These are phyloP conservation scores for Limnodromus scolopaceus DNA, from an alignment of 2,797 vertebrate species.

Conservation along the genomic window DNA sequence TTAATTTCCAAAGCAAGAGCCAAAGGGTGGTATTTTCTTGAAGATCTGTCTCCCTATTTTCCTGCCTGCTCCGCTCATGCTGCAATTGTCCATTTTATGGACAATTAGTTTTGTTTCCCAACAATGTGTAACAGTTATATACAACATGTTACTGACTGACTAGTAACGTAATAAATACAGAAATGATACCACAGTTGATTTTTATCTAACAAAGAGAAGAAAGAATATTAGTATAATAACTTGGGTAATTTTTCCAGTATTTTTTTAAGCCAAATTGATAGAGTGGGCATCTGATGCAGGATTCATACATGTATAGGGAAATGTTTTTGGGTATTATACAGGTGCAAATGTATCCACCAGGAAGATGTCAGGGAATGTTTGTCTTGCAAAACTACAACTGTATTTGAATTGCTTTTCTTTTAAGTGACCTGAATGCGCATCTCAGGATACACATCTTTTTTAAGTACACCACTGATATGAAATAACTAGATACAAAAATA, in stretches of 20 bases:
- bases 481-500: not conserved
- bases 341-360: not conserved
- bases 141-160: not conserved
- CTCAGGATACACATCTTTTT: not conserved
- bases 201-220: not conserved
- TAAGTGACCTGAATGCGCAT: not conserved
- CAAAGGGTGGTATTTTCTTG: not conserved
- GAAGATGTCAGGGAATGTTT: not conserved
- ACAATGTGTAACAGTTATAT: not conserved
- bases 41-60: not conserved
- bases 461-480: not conserved
- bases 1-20: not conserved
- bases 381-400: not conserved
- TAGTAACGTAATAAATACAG: not conserved
- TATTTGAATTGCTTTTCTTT: not conserved
- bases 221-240: not conserved
- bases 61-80: not conserved
- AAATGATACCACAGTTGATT: not conserved
- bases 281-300: not conserved
- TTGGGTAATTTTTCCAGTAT: fast-evolving
- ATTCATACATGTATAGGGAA: not conserved
- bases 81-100: not conserved
- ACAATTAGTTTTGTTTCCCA: not conserved
- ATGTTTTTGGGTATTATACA: not conserved
- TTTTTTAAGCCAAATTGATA: not conserved